Percentiles rank a stretch among this genome's conserved stretches.
phyloP scores from a whole-genome alignment of 2,797 vertebrate species.

The Melanotaenia parkinsoni region DNA sequence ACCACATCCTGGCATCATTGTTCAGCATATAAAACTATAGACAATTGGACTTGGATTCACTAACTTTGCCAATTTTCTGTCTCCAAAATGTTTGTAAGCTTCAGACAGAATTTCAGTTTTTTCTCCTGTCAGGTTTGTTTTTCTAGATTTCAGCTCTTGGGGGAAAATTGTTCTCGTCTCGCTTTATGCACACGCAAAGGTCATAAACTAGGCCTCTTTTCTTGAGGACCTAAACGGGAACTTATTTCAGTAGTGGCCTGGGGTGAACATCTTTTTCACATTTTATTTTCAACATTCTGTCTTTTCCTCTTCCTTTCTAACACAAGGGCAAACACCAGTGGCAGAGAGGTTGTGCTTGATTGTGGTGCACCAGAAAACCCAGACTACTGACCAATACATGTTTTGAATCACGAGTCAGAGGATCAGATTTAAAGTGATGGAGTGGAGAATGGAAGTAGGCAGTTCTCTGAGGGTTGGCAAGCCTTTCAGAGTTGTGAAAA shows the following conservation, averaged over 20 bases:
- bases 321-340: conserved; percentile 58
- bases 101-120: background rate
- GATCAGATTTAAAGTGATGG: conserved; percentile 74
- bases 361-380: conserved; percentile 73
- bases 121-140: background rate
- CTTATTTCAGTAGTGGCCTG: conserved; percentile 25
- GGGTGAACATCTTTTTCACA: conserved; percentile 41
- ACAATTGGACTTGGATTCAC: background rate
- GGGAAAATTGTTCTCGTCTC: background rate
- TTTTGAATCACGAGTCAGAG: conserved; percentile 67
- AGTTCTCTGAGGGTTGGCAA: conserved; percentile 76
- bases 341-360: conserved; percentile 67
- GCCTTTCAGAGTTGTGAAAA: conserved; percentile 62
- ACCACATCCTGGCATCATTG: background rate
- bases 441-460: conserved; percentile 76
- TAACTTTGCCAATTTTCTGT: background rate
- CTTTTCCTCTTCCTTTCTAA: conserved; percentile 51
- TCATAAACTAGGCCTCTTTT: conserved; percentile 14
- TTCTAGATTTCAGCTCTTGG: background rate
- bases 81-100: background rate
- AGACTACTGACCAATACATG: conserved; percentile 66
- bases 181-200: background rate
- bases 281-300: conserved; percentile 54
- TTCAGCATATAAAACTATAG: background rate
- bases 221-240: conserved; percentile 43